These are phyloP conservation scores for Adelognathus sp. DNA, from an alignment of 2,888 invertebrate genomes.

Conservation along the genomic window DNA sequence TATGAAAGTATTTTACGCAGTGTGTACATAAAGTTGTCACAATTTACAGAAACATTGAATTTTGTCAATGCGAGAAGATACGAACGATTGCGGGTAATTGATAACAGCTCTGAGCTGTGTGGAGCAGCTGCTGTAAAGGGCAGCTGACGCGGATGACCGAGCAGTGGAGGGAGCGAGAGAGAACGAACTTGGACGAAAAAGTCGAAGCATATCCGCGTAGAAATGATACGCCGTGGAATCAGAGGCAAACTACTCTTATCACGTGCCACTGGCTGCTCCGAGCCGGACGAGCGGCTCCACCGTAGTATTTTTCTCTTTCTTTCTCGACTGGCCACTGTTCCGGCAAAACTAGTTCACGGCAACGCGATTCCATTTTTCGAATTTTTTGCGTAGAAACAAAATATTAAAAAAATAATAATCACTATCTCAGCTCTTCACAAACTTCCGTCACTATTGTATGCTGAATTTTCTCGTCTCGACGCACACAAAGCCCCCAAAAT, in stretches of 20 bases:
- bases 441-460: too few relatives aligned
- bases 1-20: background rate
- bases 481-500: too few relatives aligned
- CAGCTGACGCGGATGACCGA: background rate
- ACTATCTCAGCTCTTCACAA: too few relatives aligned
- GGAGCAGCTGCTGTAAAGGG: background rate
- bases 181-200: slow-evolving; percentile 60
- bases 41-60: background rate
- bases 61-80: background rate
- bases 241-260: slow-evolving; percentile 64
- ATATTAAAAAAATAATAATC: too few relatives aligned
- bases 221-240: slow-evolving; percentile 63
- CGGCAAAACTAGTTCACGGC: too few relatives aligned
- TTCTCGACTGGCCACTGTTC: too few relatives aligned
- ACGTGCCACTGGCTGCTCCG: slow-evolving; percentile 12
- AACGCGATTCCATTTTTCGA: background rate
- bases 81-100: background rate
- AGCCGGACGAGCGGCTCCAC: slow-evolving; percentile 57
- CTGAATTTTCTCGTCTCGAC: too few relatives aligned
- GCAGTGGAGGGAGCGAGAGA: background rate
- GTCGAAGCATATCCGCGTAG: slow-evolving; percentile 67
- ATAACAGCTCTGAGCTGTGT: background rate
- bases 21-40: background rate
- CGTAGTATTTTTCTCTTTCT: slow-evolving; percentile 59
- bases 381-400: too few relatives aligned